Base-by-base conservation (phyloP, 2,113 vertebrate species). In the Oxyruncus cristatus region DNA sequence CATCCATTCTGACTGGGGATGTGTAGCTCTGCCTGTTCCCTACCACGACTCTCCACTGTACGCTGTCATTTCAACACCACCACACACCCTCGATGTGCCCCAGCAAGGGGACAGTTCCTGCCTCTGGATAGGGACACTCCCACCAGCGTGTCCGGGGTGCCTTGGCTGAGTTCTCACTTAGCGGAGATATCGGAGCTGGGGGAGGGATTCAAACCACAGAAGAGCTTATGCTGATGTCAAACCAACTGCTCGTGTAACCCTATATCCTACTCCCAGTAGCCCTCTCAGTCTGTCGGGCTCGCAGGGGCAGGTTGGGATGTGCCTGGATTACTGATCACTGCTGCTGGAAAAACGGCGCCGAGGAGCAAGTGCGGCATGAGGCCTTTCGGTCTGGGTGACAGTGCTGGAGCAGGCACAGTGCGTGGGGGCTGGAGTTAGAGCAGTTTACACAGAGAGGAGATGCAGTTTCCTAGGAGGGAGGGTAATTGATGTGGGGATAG, bases 351-450 rank as follows among this genome's bases (percentile, higher is more conserved):
- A 8, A 11, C 9, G 1, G 49, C 2, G 6, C 85, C 35, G 7
- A 11, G 87, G 33, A 39, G 63, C 0, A 5, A 53, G 86, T 3
- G 0, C 1, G 0, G 26, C 4, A 3, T 5, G 8, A 35, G 67
- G 33, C 27, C 72, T 33, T 50, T n/a, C 20, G 2, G 44, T 22
- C 5, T 14, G 21, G 17, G 10, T 5, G 4, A 2, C 33, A 33
- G 59, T 53, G 72, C 88, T 7, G 9, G 35, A 23, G 75, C 75
- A 75, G 67, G 14, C 3, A 0, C 39, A 7, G 72, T 5, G 44
- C 1, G 0, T 4, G 16, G 62, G n/a, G 70, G 49, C 58, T 85
- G 94, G 5, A 26, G 41, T 8, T 27, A 0, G 50, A 85, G 67
- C 82, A 53, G 32, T 22, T 58, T 7, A 11, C 63, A 55, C 5